Base-by-base conservation (phyloP, 2,797 vertebrate species). In the Chloroceryle amazona region DNA sequence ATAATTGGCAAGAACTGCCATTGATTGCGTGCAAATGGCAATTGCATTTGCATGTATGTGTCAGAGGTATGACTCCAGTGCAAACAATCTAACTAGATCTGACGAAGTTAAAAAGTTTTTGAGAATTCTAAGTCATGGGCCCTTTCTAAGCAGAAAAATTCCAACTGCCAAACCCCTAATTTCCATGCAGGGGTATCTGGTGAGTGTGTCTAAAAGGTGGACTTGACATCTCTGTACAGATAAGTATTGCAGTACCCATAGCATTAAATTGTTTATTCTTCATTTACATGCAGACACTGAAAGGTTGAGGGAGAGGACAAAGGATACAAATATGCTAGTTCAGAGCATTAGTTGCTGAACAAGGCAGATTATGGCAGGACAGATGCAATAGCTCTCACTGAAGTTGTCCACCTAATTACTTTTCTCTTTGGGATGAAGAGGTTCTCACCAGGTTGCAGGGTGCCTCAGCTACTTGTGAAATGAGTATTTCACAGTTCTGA, bases 381-480 rank as follows among this genome's bases (percentile, higher is more conserved):
- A 73, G 54, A 76, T 28, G 22, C 33, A 89, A 67, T 0, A 79
- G 23, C 26, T 70, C 28, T 88, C 80, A 39, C 26, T 65, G 31
- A 41, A 42, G 25, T 16, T 84, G 54, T 51, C 61, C 46, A 78
- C 49, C 37, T 37, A 60, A 33, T 44, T 88, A 37, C 71, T 52
- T 57, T 70, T 37, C 71, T 52, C 49, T 61, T 72, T 20, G 52
- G 35, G 7, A 49, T 0, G 3, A 61, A 93, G 11, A 21, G 10
- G 44, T 71, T 81, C 65, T 95, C 54, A 83, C 29, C 46, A 37
- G 51, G 26, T 52, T 86, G 61, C 61, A 88, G 61, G 44, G 44
- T 41, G 54, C 44, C 58, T 91, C 62, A 79, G 49, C 33, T 49
- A 14, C 72, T 94, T 92, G 72, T 90, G 93, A 90, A 93, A 94